phyloP scores from a whole-genome alignment of 2,888 invertebrate species.

The Eupithecia exiguata region DNA sequence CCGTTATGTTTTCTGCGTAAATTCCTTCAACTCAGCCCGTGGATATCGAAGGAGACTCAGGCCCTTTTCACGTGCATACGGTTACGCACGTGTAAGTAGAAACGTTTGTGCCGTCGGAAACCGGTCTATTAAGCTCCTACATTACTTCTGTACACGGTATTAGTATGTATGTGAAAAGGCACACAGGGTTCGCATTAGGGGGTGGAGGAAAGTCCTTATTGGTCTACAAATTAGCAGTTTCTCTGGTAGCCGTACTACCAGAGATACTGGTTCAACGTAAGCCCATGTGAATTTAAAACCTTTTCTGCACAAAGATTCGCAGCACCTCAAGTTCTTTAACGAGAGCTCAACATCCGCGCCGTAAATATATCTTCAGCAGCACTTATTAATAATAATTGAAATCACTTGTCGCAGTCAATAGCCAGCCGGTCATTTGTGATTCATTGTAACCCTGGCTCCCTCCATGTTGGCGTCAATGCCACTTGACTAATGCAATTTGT shows the following conservation, averaged over 20 bases:
- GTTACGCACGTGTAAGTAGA: too few relatives aligned
- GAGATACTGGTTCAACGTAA: too few relatives aligned
- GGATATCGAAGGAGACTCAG: too few relatives aligned
- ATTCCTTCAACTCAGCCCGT: too few relatives aligned
- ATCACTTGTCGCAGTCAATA: conserved; percentile 9
- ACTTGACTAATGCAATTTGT: background rate
- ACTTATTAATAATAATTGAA: background rate
- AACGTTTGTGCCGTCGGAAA: too few relatives aligned
- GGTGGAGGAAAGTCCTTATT: background rate
- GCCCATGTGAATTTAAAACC: background rate
- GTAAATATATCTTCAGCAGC: background rate
- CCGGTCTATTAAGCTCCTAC: too few relatives aligned
- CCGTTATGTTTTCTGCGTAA: too few relatives aligned
- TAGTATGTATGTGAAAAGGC: too few relatives aligned
- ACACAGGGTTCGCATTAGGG: too few relatives aligned
- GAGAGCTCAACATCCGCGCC: background rate
- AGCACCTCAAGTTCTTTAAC: background rate
- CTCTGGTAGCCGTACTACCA: background rate
- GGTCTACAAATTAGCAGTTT: background rate
- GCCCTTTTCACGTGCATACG: too few relatives aligned
- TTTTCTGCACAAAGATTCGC: background rate
- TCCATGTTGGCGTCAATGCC: background rate
- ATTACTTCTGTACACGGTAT: too few relatives aligned
- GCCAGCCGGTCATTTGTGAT: background rate
- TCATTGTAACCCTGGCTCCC: background rate